Evolutionary conservation across 1,140 invertebrate species (phyloP).

Genomic region (Chlorops oryzae): DNA sequence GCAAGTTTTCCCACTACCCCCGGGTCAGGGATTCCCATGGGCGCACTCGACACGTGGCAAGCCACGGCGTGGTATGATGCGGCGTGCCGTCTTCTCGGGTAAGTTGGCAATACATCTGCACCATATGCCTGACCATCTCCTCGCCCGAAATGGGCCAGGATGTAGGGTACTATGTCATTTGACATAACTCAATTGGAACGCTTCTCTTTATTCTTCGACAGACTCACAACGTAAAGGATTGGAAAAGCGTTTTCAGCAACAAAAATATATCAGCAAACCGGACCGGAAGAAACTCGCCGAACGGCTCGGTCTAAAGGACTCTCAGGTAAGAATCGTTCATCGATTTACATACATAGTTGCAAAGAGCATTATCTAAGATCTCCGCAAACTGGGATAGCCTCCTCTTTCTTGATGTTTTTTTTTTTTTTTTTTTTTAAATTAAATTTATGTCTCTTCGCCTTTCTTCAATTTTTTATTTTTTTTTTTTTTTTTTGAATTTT

Average conservation of each 20-base stretch:
- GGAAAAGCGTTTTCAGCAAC: slow-evolving; percentile 91
- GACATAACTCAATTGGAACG: not conserved
- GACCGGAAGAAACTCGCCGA: slow-evolving; percentile 94
- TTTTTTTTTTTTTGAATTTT: too few relatives aligned
- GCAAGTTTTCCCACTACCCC: slow-evolving; percentile 61
- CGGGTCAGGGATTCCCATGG: slow-evolving; percentile 66
- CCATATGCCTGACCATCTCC: too few relatives aligned
- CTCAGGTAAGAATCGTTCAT: slow-evolving; percentile 64
- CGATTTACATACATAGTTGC: slow-evolving; percentile 37
- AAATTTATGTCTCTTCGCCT: too few relatives aligned
- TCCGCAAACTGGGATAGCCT: too few relatives aligned
- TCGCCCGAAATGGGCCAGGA: not conserved
- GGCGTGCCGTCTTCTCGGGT: slow-evolving; percentile 73
- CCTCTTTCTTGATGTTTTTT: too few relatives aligned
- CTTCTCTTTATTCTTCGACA: too few relatives aligned
- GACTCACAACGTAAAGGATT: slow-evolving; percentile 89
- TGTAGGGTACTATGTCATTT: not conserved
- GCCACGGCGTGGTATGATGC: slow-evolving; percentile 88
- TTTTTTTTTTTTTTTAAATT: too few relatives aligned
- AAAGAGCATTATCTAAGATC: slow-evolving; percentile 42
- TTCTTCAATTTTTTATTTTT: too few relatives aligned
- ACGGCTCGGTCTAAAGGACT: slow-evolving; percentile 90
- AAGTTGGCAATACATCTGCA: slow-evolving; percentile 20
- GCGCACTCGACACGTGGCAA: slow-evolving; percentile 71
- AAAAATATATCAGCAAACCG: slow-evolving; percentile 97